These are phyloP conservation scores for Cotesia glomerata DNA, from an alignment of 1,140 invertebrate species.

Conservation along the genomic window DNA sequence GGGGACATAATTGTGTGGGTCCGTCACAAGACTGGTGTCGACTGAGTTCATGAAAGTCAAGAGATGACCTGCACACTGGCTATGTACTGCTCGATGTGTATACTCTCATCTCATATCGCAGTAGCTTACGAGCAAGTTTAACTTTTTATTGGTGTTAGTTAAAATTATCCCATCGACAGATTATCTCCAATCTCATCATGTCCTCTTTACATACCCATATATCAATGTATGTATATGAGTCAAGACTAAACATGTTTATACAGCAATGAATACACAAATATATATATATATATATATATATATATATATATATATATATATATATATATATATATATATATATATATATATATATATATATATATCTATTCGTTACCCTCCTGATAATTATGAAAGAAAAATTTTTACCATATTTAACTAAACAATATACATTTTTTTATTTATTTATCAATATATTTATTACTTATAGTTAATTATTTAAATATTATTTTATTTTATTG, in stretches of 20 bases:
- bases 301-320: no score
- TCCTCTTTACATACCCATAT: slow-evolving; percentile 26
- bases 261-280: slow-evolving; percentile 2
- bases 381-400: neutral
- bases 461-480: neutral
- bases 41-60: slow-evolving; percentile 54
- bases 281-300: neutral
- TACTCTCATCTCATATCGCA: slow-evolving; percentile 3
- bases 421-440: neutral
- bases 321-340: neutral
- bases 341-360: slow-evolving; percentile 5
- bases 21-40: slow-evolving; percentile 39
- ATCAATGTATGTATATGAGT: slow-evolving; percentile 5
- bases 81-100: no score
- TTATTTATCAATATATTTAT: no score
- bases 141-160: slow-evolving; percentile 38
- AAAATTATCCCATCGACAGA: slow-evolving; percentile 45
- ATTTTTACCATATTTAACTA: neutral
- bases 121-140: slow-evolving; percentile 40
- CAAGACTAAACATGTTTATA: neutral
- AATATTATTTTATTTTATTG: neutral
- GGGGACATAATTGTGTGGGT: slow-evolving; percentile 48
- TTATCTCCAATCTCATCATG: slow-evolving; percentile 47
- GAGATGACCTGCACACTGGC: slow-evolving; percentile 47
- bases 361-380: no score